Base-by-base conservation (phyloP, 2,888 invertebrate species). In the Thymelicus sylvestris region DNA sequence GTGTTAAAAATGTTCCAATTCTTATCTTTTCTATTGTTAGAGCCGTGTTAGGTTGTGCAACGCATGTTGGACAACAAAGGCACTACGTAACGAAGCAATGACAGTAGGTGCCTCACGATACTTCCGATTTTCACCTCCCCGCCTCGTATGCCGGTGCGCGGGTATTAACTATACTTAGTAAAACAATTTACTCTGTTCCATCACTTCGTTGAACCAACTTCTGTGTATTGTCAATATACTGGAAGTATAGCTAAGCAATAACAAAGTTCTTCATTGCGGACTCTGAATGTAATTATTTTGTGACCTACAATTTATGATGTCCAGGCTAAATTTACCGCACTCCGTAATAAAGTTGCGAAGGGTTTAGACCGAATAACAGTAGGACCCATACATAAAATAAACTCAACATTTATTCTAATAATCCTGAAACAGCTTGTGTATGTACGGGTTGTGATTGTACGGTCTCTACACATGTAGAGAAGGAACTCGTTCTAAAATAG, bases 261-360 rank as follows among this genome's bases (percentile, higher is more conserved):
- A 38, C 50, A 52, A 71, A 71, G 66, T 66, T 71, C 61, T 71
- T 66, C 65, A 61, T 71, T 66, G 50, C 65, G 65, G 60, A 71
- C 66, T 71, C 52, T 50, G 61, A 71, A 66, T 61, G 61, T 71
- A 59, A 59, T 64, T 57, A 64, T 69, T 69, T 69, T 66, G 65
- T 66, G 24, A n/a, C 70, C 61, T 66, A 66, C 66, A 66, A 61
- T 71, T 71, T 66, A 59, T 61, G 59, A 61, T 60, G 48, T 50
- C 60, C 60, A 39, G 38, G 50, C 50, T 50, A 64, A 64, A 64
- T 64, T 69, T 69, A 59, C 57, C 66, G 57, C 66, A 66, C 24
- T 15, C 47, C 57, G 39, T 63, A 63, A 69, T 69, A 63, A 64
- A 64, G 64, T 59, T 47, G 55, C 55, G 38, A 64, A 55, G 63